Evolutionary conservation across 2,797 vertebrate species (phyloP), one percentile per base, ranked within the genome.

Genomic region (Ctenosaura bakeri): DNA sequence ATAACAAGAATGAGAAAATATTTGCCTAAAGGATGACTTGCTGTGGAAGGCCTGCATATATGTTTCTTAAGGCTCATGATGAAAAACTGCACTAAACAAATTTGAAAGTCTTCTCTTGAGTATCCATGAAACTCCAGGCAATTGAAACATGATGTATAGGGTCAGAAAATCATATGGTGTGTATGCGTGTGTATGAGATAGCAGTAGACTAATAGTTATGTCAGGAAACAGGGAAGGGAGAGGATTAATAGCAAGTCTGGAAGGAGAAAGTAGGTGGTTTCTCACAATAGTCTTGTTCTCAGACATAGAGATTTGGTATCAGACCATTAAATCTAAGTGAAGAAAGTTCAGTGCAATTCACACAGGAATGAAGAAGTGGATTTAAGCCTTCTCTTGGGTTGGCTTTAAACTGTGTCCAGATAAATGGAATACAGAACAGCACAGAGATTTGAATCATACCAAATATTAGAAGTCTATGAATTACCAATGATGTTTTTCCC

Each of bases 81-180:
- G 92, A 94, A 94, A 92, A 92, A 4, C 66, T 62, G 42, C 5
- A 71, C 86, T 87, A 91, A 93, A 90, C 84, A 94, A 94, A 95
- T 83, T 85, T 93, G 94, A 96, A 95, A 94, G 93, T 90, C 64
- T 83, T 87, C 71, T 26, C 54, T 74, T 92, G 90, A 94, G 93
- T 90, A 94, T 89, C 84, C 64, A 90, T 92, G 83, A 94, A 93
- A 90, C 88, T 91, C 88, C 89, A 86, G 90, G 85, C 87, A 94
- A 88, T 89, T 92, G 77, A 95, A 92, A 94, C 80, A 91, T 91
- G 93, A 94, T 91, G 91, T 88, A 94, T 91, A 85, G 87, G 38
- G 90, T 94, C 87, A 88, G 84, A 93, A 66, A 89, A 93, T 88
- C 59, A 52, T 86, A 88, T 89, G 69, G 90, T 90, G 87, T 88